Evolutionary conservation across 2,888 invertebrate genomes (phyloP).

Genomic region (Chouioia cunea): DNA sequence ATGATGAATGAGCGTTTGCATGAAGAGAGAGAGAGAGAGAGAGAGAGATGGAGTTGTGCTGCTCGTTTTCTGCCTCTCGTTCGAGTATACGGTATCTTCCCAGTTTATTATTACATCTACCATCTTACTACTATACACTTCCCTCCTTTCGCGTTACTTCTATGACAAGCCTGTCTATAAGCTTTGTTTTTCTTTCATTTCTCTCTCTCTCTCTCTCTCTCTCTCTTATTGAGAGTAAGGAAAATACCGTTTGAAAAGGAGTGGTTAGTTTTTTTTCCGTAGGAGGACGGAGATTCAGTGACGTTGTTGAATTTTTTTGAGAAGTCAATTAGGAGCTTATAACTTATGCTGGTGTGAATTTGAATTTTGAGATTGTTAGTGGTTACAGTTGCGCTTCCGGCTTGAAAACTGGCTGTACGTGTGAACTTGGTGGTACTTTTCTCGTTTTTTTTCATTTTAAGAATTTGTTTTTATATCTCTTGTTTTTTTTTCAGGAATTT

Average conservation of each 20-base stretch:
- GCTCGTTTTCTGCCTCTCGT: slow-evolving; percentile 44
- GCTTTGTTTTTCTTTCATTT: slow-evolving; percentile 46
- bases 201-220: slow-evolving; percentile 11
- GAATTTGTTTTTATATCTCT: too few species aligned
- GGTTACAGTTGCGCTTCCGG: too few species aligned
- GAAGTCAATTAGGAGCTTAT: too few species aligned
- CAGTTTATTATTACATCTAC: slow-evolving; percentile 41
- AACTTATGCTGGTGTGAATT: too few species aligned
- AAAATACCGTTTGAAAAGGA: slow-evolving; percentile 11
- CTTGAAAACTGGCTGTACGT: too few species aligned
- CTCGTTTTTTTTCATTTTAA: too few species aligned
- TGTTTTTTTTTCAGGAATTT: too few species aligned
- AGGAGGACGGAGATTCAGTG: slow-evolving; percentile 7
- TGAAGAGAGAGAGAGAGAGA: too few species aligned
- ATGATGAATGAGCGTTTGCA: too few species aligned
- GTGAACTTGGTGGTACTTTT: too few species aligned
- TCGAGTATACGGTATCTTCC: slow-evolving; percentile 23
- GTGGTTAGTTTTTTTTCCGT: background rate
- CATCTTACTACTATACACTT: slow-evolving; percentile 28
- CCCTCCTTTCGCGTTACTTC: slow-evolving; percentile 46
- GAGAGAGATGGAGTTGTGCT: too few species aligned
- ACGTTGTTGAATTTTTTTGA: background rate
- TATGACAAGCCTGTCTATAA: slow-evolving; percentile 34
- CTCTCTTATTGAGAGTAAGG: slow-evolving; percentile 9
- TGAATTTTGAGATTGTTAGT: too few species aligned